phyloP scores from a whole-genome alignment of 2,113 vertebrate genomes.

The Tetraodon nigroviridis region DNA sequence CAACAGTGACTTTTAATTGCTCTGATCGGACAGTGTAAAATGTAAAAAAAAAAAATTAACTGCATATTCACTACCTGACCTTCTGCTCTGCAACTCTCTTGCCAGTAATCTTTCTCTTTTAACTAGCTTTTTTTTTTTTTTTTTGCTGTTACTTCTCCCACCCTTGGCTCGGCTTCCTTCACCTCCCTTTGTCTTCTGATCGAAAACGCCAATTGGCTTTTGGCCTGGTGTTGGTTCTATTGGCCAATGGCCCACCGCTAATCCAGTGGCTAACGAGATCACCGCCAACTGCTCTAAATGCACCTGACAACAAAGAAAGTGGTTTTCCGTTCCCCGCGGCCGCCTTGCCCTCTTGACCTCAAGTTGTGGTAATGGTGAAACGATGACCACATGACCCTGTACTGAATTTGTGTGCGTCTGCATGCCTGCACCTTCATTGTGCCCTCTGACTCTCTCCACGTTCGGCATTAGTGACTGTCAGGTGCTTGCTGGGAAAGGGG shows the following conservation, averaged over 20 bases:
- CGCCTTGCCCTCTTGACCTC: too few relatives aligned
- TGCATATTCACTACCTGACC: background rate
- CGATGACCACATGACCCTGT: background rate
- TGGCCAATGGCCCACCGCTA: constrained; percentile 23
- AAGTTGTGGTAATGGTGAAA: too few relatives aligned
- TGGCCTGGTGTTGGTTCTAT: constrained; percentile 44
- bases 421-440: constrained; percentile 17
- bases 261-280: constrained; percentile 49
- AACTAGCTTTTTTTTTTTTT: background rate
- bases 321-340: constrained; percentile 22
- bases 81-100: background rate
- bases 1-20: too few relatives aligned
- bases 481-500: constrained; percentile 35
- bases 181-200: constrained; percentile 13
- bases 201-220: constrained; percentile 39
- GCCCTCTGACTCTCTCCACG: constrained; percentile 44
- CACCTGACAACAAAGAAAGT: constrained; percentile 55
- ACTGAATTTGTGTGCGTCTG: constrained; percentile 5
- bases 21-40: too few relatives aligned
- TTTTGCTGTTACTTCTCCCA: background rate
- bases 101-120: background rate
- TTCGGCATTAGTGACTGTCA: constrained; percentile 57
- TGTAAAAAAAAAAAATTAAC: background rate
- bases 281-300: constrained; percentile 38
- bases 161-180: background rate